These are phyloP conservation scores for Cataglyphis cursor DNA, from an alignment of 2,888 invertebrate species.

Conservation along the genomic window DNA sequence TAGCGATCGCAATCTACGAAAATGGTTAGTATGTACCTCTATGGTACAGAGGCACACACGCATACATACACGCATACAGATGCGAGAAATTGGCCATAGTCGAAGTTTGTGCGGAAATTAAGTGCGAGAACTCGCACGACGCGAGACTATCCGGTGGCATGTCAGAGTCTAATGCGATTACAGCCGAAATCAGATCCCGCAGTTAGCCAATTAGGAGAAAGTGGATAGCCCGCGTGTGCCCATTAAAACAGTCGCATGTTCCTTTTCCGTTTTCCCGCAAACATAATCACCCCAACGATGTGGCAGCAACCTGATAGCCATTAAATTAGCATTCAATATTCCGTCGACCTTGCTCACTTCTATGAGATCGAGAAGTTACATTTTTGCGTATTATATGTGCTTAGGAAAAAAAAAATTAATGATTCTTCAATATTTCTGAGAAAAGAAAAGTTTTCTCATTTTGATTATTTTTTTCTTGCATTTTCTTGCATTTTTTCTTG, in stretches of 20 bases:
- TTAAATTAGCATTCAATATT: slow-evolving; percentile 57
- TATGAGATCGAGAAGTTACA: slow-evolving; percentile 20
- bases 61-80: background rate
- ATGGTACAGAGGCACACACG: background rate
- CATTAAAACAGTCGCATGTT: slow-evolving; percentile 67
- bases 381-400: slow-evolving; percentile 9
- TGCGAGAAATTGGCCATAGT: slow-evolving; percentile 57
- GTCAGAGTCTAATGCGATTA: slow-evolving; percentile 82
- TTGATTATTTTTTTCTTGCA: background rate
- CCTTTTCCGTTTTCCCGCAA: slow-evolving; percentile 65
- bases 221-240: slow-evolving; percentile 65
- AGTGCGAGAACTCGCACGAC: slow-evolving; percentile 76
- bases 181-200: slow-evolving; percentile 82
- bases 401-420: slow-evolving; percentile 23
- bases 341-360: slow-evolving; percentile 27
- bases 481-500: background rate
- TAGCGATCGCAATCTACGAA: slow-evolving; percentile 70
- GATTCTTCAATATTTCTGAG: background rate
- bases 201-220: slow-evolving; percentile 82
- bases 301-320: slow-evolving; percentile 51
- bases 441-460: slow-evolving; percentile 25
- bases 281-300: slow-evolving; percentile 40
- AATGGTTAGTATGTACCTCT: slow-evolving; percentile 49
- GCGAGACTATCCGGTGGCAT: slow-evolving; percentile 79
- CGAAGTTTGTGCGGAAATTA: slow-evolving; percentile 64